Conservation (phyloP, 2,888 invertebrate species). For the Acrobeloides nanus region DNA sequence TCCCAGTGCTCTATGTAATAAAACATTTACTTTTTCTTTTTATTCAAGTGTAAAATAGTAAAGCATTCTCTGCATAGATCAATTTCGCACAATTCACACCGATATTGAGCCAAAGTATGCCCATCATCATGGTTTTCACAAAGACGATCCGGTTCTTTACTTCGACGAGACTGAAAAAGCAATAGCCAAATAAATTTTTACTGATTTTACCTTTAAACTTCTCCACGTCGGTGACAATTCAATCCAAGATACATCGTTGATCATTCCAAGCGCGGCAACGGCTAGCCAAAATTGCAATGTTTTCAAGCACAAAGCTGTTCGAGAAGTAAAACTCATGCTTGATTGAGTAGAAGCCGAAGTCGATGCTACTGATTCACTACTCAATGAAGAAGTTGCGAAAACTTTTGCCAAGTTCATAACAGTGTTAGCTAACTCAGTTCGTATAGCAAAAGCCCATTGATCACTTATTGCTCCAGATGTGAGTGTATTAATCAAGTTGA, state of each 20-base stretch:
- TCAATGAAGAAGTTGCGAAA: constrained; percentile 8
- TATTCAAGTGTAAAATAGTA: constrained; percentile 82
- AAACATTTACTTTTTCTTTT: constrained; percentile 74
- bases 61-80: constrained; percentile 84
- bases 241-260: constrained; percentile 61
- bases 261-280: constrained; percentile 77
- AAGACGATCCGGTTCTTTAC: constrained; percentile 56
- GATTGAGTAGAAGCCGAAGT: constrained; percentile 12
- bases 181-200: constrained; percentile 6
- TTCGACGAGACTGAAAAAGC: constrained; percentile 15
- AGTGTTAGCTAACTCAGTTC: constrained; percentile 30
- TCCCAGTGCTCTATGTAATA: no score
- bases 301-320: constrained; percentile 8
- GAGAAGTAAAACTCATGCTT: not conserved
- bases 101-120: constrained; percentile 60
- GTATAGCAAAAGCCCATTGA: constrained; percentile 34
- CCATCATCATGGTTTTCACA: constrained; percentile 91
- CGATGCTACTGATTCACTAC: constrained; percentile 1
- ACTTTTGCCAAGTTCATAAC: constrained; percentile 20
- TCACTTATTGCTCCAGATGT: constrained; percentile 9
- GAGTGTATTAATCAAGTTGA: constrained; percentile 20
- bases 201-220: constrained; percentile 16
- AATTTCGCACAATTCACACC: constrained; percentile 71
- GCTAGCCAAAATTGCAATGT: constrained; percentile 68
- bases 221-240: constrained; percentile 26